These are phyloP conservation scores for Phallusia fumigata DNA, from an alignment of 23 tunicate species.

Conservation along the genomic window DNA sequence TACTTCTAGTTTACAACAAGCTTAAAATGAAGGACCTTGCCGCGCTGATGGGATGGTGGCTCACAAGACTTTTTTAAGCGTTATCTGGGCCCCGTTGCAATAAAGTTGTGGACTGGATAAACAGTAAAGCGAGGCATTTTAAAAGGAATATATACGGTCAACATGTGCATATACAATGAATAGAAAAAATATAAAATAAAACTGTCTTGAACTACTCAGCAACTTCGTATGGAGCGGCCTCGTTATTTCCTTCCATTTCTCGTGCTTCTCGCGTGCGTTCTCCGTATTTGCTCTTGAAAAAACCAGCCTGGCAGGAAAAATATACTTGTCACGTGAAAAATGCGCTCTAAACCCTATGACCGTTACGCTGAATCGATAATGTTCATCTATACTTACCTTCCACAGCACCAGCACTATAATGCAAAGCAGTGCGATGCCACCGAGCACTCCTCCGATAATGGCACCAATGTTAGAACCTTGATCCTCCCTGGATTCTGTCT, in stretches of 20 bases:
- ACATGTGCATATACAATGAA: too few relatives aligned
- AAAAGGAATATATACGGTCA: too few relatives aligned
- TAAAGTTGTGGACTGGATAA: too few relatives aligned
- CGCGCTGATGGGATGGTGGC: too few relatives aligned
- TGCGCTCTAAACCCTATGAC: neutral
- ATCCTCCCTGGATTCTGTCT: neutral
- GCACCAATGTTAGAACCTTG: constrained; percentile 19
- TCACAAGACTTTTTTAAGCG: too few relatives aligned
- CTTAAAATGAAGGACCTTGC: too few relatives aligned
- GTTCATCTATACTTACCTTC: constrained; percentile 28
- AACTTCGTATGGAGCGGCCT: neutral
- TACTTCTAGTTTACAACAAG: too few relatives aligned
- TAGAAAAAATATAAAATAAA: neutral
- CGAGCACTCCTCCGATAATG: constrained; percentile 38
- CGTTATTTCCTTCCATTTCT: constrained; percentile 1
- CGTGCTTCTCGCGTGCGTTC: constrained; percentile 27
- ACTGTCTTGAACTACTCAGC: neutral
- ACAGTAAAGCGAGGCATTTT: too few relatives aligned
- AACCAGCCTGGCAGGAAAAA: constrained; percentile 18
- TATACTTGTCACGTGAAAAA: neutral
- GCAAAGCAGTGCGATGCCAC: constrained; percentile 17
- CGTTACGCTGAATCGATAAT: neutral
- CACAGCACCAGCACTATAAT: constrained; percentile 20
- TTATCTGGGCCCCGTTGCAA: too few relatives aligned
- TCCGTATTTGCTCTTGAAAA: constrained; percentile 43